Conservation (phyloP, 1,140 invertebrate species). For the Oncopodura yosiiana region DNA sequence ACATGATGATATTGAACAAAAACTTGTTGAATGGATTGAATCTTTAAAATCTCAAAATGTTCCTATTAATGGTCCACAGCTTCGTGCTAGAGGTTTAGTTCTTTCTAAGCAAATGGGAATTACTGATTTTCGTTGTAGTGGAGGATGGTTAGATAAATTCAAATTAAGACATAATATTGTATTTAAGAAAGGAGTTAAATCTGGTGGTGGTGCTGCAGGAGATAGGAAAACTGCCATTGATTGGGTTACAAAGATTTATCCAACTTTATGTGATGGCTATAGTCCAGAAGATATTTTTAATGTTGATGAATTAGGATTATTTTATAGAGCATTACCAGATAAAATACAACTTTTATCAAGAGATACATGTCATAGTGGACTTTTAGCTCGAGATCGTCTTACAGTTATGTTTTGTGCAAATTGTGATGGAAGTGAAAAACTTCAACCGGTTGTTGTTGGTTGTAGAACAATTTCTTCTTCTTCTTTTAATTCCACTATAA, state of each 20-base stretch:
- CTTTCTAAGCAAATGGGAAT: conserved; percentile 15
- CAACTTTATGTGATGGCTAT: conserved; percentile 11
- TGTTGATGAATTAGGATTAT: conserved; percentile 12
- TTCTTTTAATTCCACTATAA: neutral
- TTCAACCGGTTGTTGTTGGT: conserved; percentile 8
- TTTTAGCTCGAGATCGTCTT: conserved; percentile 36
- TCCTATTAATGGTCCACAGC: conserved; percentile 15
- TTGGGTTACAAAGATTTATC: conserved; percentile 21
- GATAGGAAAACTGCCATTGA: conserved; percentile 18
- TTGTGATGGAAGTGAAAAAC: conserved; percentile 37
- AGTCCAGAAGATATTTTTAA: conserved; percentile 17
- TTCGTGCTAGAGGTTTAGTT: conserved; percentile 12
- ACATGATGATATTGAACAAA: conserved; percentile 15
- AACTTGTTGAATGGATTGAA: conserved; percentile 19
- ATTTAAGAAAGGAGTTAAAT: conserved; percentile 15
- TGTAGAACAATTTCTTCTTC: neutral
- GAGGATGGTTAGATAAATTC: conserved; percentile 25
- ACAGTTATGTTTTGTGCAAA: conserved; percentile 37
- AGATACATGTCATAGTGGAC: conserved; percentile 31
- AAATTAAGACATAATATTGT: conserved; percentile 19
- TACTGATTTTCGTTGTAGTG: conserved; percentile 20
- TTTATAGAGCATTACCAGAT: conserved; percentile 15
- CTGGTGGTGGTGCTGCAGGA: neutral
- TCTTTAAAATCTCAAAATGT: conserved; percentile 17
- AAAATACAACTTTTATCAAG: neutral